Evolutionary conservation across 2,797 vertebrate species (phyloP), one percentile per base, ranked within the genome.

Genomic region (Danio jaintianensis): DNA sequence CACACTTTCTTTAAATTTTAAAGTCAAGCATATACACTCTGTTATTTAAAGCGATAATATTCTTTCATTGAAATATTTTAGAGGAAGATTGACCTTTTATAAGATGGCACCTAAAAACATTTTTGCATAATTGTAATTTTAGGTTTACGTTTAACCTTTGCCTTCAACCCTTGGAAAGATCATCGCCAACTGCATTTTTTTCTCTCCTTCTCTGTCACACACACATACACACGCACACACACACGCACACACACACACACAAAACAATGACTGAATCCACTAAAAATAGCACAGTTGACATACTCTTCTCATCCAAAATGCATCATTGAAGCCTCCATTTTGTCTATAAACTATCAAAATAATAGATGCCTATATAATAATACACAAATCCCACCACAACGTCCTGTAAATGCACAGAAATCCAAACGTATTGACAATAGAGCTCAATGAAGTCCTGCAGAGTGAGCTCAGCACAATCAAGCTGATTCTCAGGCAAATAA

Each of bases 111-210:
- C 40, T 56, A 42, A 78, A 82, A 67, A 48, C 1, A 61, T 67
- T 64, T 63, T 47, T 82, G 66, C 67, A 73, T 22, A 66, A 71
- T 78, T 73, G 68, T 52, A n/a, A 73, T 55, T 72, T 70, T 42
- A 64, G 75, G 18, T 29, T 59, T 68, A 67, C 38, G 1, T 20
- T 36, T 82, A 42, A 78, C 52, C 67, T 82, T 58, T 82, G 67
- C 64, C 64, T 69, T 59, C 53, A 36, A 48, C 0, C 7, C 22
- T 18, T 6, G 4, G 5, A 40, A 69, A 78, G 43, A 78, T 38
- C 53, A 47, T 59, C 22, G 69, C 52, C 1, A 8, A 12, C 18
- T 53, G 29, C n/a, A 55, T 11, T 43, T 20, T 29, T 43, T 55
- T 56, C 40, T 29, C 18, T 38, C 38, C 6, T 40, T 76, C 8